Base-by-base conservation (phyloP, 2,797 vertebrate species). In the Pachyuromys duprasi region DNA sequence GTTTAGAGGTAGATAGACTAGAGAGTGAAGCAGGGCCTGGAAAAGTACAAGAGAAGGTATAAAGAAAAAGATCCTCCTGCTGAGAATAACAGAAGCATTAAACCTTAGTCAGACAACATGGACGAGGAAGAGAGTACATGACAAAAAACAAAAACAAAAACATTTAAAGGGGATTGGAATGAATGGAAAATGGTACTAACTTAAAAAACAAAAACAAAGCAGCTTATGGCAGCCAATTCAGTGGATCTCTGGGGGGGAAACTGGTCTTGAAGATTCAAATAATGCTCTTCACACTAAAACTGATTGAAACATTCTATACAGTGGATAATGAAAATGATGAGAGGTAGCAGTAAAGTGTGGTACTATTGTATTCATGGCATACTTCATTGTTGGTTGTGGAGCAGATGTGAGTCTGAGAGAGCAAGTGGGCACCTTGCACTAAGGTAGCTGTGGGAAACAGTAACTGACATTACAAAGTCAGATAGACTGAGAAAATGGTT, bases 261-360 rank as follows among this genome's bases (percentile, higher is more conserved):
- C 13, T 75, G 24, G 11, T 13, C 26, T 5, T 76, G 42, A 42
- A 31, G 26, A 15, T 28, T 49, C 26, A 49, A 17, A 76, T 6
- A 45, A 28, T 76, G 42, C 14, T 15, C 72, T 76, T 45, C 6
- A 45, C 36, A 45, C 22, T 45, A 45, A 28, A 11, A 49, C 26
- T 57, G 31, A 45, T 15, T 14, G 6, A 84, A 80, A 82, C 12
- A 39, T 67, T 20, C 0, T n/a, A 5, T 53, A 88, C 9, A 28
- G 6, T 45, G 9, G 49, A 5, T 39, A 88, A 11, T 63, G 22
- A 15, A 53, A 15, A 9, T 65, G 0, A 60, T 26, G 49, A 14
- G 33, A 13, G 1, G 7, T 9, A 8, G 2, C 6, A 15, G 2
- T 24, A 14, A 89, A 7, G 12, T 15, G 26, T 76, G 1, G 28